Conservation (phyloP, 2,888 invertebrate genomes). For the Oscheius sp. region DNA sequence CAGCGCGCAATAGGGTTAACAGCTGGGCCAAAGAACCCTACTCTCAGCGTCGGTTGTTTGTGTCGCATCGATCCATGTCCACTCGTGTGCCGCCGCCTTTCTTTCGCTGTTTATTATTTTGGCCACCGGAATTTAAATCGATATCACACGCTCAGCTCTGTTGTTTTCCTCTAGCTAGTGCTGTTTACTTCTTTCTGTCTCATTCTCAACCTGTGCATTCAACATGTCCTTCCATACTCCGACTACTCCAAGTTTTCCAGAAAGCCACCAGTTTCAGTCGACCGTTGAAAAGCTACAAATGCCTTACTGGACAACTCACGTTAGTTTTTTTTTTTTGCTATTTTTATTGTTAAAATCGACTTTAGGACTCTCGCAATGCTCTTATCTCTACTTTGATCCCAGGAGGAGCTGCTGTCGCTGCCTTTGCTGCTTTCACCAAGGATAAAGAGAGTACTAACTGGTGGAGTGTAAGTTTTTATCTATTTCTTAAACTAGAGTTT, state of each 20-base stretch:
- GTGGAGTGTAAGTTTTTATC: conserved; percentile 46
- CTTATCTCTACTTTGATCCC: conserved; percentile 56
- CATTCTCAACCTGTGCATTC: not conserved
- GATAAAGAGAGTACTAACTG: conserved; percentile 49
- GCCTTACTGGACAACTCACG: conserved; percentile 59
- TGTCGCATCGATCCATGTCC: conserved; percentile 1
- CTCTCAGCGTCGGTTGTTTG: conserved; percentile 5
- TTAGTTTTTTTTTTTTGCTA: not conserved
- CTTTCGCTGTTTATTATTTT: conserved; percentile 15
- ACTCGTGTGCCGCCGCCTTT: not conserved
- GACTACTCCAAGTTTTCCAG: not conserved
- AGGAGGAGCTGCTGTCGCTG: conserved; percentile 52
- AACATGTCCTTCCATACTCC: not conserved
- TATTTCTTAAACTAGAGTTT: not conserved
- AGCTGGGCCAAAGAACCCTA: no score
- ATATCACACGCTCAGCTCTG: not conserved
- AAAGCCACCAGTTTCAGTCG: not conserved
- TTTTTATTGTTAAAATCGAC: not conserved
- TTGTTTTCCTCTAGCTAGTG: not conserved
- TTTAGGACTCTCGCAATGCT: conserved; percentile 61
- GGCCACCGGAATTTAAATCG: not conserved
- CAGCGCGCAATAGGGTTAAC: no score
- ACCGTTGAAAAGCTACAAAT: no score
- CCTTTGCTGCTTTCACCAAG: conserved; percentile 42
- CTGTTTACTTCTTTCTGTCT: not conserved